Evolutionary conservation across 2,797 vertebrate species (phyloP).

Genomic region (Danio choprae): DNA sequence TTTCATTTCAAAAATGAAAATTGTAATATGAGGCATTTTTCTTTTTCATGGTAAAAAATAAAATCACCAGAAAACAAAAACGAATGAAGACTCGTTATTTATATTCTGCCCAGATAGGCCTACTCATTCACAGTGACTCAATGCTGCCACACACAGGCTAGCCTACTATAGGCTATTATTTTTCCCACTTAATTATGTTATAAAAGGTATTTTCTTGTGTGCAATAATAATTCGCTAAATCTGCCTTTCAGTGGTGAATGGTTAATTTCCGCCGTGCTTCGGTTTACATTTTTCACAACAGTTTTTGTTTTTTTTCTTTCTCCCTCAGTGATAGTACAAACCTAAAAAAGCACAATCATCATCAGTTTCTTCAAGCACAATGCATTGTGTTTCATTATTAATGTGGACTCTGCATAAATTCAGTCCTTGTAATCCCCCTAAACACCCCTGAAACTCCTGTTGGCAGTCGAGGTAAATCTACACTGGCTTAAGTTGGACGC

Average conservation of each 20-base stretch:
- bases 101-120: too few species aligned
- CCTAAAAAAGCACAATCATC: constrained; percentile 59
- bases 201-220: too few species aligned
- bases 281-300: constrained; percentile 9
- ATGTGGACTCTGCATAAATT: constrained; percentile 57
- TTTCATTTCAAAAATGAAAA: too few species aligned
- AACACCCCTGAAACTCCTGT: constrained; percentile 6
- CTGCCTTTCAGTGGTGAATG: constrained; percentile 13
- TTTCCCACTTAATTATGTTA: too few species aligned
- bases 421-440: constrained; percentile 36
- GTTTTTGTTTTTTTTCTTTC: too few species aligned
- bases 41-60: too few species aligned
- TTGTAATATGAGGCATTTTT: too few species aligned
- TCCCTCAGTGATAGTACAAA: constrained; percentile 46
- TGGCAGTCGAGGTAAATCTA: constrained; percentile 19
- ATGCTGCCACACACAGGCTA: too few species aligned
- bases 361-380: constrained; percentile 60
- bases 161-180: too few species aligned
- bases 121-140: too few species aligned
- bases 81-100: too few species aligned
- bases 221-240: constrained; percentile 19
- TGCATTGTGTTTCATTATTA: constrained; percentile 66
- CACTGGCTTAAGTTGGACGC: neutral
- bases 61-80: too few species aligned
- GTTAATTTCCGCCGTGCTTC: constrained; percentile 34